Percentiles rank a stretch among this genome's conserved stretches.
Evolutionary conservation across 2,888 invertebrate species (phyloP).

Genomic region (Phortica okadai): DNA sequence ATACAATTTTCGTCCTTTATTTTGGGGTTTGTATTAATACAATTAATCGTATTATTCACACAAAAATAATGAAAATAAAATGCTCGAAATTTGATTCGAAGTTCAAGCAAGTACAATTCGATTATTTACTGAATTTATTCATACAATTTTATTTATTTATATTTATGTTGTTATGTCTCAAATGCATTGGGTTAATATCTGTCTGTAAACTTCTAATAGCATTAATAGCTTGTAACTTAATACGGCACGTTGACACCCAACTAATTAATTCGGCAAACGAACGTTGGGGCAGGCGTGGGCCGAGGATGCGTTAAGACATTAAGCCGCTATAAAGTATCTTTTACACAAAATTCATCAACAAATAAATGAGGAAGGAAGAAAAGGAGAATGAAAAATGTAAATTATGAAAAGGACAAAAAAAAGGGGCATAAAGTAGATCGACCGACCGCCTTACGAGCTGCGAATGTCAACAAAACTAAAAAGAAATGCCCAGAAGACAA

Average conservation of each 20-base stretch:
- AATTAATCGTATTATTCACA: no score
- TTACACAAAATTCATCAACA: background rate
- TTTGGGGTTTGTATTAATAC: no score
- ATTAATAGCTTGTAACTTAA: constrained; percentile 12
- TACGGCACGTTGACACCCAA: constrained; percentile 2
- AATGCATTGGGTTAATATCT: no score
- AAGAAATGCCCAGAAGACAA: background rate
- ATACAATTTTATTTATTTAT: no score
- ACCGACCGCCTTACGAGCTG: no score
- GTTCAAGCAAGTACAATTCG: no score
- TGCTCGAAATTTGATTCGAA: no score
- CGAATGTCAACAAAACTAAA: constrained; percentile 1
- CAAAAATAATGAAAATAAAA: no score
- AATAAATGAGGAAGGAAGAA: background rate
- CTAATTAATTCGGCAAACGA: background rate
- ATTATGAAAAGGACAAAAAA: background rate
- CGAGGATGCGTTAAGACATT: background rate
- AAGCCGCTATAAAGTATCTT: background rate
- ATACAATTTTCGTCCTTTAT: no score
- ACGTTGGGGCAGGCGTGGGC: background rate
- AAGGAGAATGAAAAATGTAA: background rate
- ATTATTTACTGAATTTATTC: no score
- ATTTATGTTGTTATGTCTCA: no score
- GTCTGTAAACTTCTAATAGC: background rate
- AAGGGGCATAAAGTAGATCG: no score